phyloP scores from a whole-genome alignment of 2,113 vertebrate genomes.

The Bufo bufo region DNA sequence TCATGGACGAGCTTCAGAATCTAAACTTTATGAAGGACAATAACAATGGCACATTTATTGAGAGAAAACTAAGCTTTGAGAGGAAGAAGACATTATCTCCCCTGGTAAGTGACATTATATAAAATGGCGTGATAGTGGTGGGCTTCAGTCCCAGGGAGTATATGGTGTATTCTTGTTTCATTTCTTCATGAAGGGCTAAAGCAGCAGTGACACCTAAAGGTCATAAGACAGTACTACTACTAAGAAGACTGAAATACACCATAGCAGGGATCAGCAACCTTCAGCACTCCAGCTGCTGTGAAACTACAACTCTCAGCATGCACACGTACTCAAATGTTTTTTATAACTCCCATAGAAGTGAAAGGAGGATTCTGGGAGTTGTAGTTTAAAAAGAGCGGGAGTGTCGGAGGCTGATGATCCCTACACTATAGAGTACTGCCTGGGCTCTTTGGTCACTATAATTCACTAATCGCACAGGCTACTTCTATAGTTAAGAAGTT shows the following conservation, averaged over 20 bases:
- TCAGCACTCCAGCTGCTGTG: too few species aligned
- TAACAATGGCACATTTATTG: constrained; percentile 79
- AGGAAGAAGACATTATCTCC: constrained; percentile 78
- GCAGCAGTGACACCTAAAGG: constrained; percentile 26
- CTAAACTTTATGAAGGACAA: constrained; percentile 90
- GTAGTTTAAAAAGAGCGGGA: too few species aligned
- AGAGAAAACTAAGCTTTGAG: constrained; percentile 94
- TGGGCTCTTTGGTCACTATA: too few species aligned
- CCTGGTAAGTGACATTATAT: constrained; percentile 69
- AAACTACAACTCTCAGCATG: too few species aligned
- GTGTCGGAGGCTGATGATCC: too few species aligned
- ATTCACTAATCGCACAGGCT: too few species aligned
- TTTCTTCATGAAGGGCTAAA: not conserved
- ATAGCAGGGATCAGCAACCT: too few species aligned
- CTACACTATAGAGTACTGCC: too few species aligned
- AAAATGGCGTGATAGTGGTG: not conserved
- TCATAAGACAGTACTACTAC: constrained; percentile 1
- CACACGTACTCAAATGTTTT: too few species aligned
- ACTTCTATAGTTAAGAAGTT: too few species aligned
- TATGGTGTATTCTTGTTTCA: constrained; percentile 6
- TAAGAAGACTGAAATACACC: not conserved
- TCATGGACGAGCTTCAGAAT: constrained; percentile 88
- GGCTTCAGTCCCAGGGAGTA: not conserved
- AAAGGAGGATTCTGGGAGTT: too few species aligned
- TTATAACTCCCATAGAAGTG: too few species aligned